Base-by-base conservation (phyloP, 2,888 invertebrate species). In the Drosophila leonis region DNA sequence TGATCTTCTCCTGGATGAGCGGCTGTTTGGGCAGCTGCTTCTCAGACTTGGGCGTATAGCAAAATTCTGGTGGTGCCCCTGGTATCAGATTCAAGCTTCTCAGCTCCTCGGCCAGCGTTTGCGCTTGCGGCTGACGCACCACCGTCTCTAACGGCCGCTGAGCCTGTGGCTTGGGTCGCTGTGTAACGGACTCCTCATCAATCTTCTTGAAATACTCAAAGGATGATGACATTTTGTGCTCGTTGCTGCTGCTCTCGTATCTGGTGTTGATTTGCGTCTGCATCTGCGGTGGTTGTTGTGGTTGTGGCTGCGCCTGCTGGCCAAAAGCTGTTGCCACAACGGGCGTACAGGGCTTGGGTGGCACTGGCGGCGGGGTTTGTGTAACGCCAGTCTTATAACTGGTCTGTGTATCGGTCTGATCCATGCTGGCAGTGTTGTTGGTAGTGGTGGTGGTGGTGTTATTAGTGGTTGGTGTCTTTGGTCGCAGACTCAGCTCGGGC, bases 31-130 rank as follows among this genome's bases (percentile, higher is more conserved):
- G 69, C 9, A 56, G 20, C 78, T 93, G 84, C 90, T 93, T 76
- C 82, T 93, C 79, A 68, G 82, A 83, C 86, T 94, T 94, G 1
- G 95, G 95, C 56, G 94, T 94, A 78, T 94, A 95, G 42, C 95
- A 95, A 52, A 96, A 95, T 92, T 96, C 95, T 39, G 96, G 95
- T 12, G 96, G 96, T n/a, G 96, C 95, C 81, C 95, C 96, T 0
- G 95, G 96, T 62, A 94, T 93, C 4, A 96, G 90, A 85, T 94
- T 94, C 54, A 95, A 93, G 66, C 94, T 85, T 44, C 82, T 79
- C 15, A 92, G 75, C 93, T 86, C 94, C 84, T 81, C 85, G 3
- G 90, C 90, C 24, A 90, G 72, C 2, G 66, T 81, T 20, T 75
- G 71, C 0, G 89, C 78, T 5, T 82, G 67, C 4, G 90, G 90